Evolutionary conservation across 2,113 vertebrate species (phyloP).

Genomic region (Xiphophorus couchianus): DNA sequence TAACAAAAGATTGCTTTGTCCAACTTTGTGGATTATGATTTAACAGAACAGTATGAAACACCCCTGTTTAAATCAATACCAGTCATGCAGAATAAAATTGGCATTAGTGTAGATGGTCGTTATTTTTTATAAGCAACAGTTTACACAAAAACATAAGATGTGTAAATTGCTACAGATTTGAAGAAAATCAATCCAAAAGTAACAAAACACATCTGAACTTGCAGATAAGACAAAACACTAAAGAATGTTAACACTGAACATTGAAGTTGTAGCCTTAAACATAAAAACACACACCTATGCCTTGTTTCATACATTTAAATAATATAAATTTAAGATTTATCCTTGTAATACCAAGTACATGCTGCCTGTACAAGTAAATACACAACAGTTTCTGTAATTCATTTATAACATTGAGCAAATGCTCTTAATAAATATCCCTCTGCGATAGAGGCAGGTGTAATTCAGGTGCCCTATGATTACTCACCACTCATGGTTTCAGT

Average conservation of each 20-base stretch:
- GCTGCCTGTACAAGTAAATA: neutral
- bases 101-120: too few relatives aligned
- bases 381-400: neutral
- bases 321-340: neutral
- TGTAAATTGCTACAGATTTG: neutral
- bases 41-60: neutral
- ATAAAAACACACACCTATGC: neutral
- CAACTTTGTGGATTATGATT: neutral
- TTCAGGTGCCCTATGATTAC: conserved; percentile 42
- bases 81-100: too few relatives aligned
- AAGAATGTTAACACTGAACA: neutral
- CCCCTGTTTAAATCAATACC: too few relatives aligned
- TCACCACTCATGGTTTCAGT: conserved; percentile 78
- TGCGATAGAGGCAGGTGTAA: neutral
- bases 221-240: neutral
- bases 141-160: too few relatives aligned
- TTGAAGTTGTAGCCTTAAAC: conserved; percentile 17
- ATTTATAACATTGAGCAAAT: neutral
- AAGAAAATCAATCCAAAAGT: neutral
- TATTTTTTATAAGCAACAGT: too few relatives aligned
- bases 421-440: neutral
- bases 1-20: neutral
- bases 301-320: neutral
- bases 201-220: neutral
- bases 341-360: neutral